Base-by-base conservation (phyloP, 2,113 vertebrate genomes). In the Calidris pugnax region DNA sequence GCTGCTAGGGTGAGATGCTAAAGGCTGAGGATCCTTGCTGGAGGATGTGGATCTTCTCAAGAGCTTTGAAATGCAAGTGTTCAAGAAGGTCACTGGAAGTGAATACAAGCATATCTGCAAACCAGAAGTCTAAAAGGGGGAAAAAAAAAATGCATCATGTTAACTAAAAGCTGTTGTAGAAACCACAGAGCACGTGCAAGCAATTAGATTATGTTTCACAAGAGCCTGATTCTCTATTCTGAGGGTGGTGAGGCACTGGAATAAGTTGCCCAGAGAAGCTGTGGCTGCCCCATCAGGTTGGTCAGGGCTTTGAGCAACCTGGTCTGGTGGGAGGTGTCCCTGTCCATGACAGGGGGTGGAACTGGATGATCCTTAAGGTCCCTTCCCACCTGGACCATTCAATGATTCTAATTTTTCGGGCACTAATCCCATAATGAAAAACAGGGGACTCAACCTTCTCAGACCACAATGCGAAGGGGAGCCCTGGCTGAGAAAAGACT, bases 1-100 rank as follows among this genome's bases (percentile, higher is more conserved):
- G 1, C n/a, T 43, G 45, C 11, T 30, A 32, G 43, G 14, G 2
- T 48, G 60, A n/a, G 30, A 33, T 4, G 33, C 28, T 21, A 0
- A 57, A 69, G 45, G n/a, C 39, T 77, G 48, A 48, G 55, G 48
- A 56, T 35, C 47, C 22, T 15, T n/a, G 28, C 41, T 84, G 73
- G 43, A 67, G 28, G 14, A 68, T 1, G 39, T 13, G 1, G 47
- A 0, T 41, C 39, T 60, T 37, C 7, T 9, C 57, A 72, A 57
- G 35, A 32, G 3, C 35, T 74, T 50, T 11, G 50, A 8, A n/a
- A 14, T 2, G 4, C 32, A 32, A 17, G 14, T n/a, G n/a, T 12
- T 75, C 45, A 14, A 10, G n/a, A 73, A 37, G 19, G 24, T 57
- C 37, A n/a, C 27, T 76, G 41, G 41, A 47, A 76, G 28, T 1